A percentile compares a stretch with the other conserved stretches of the same genome.
These are phyloP conservation scores for Sarcophaga peregrina DNA, from an alignment of 1,140 invertebrate species.

Conservation along the genomic window DNA sequence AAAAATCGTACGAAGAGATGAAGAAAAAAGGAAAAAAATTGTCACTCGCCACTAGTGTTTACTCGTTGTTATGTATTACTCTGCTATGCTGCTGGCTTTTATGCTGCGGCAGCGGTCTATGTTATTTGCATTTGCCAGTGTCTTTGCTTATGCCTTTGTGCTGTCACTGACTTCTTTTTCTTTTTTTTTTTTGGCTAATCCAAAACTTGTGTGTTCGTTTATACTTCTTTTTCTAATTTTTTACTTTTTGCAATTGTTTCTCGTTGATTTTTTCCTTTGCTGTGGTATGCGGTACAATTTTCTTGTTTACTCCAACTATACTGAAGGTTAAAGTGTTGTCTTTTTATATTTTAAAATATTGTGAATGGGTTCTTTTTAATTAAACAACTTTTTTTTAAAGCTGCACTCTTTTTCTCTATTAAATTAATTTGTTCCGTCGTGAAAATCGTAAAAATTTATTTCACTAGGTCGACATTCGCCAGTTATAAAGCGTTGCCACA, in stretches of 20 bases:
- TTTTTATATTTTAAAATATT: not conserved
- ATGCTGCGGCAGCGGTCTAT: conserved; percentile 4
- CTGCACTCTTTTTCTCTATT: conserved; percentile 23
- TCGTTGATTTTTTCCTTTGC: conserved; percentile 35
- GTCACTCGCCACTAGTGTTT: conserved; percentile 25
- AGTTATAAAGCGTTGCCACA: not conserved
- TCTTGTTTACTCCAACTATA: not conserved
- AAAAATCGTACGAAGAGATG: conserved; percentile 25
- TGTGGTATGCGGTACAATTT: conserved; percentile 18
- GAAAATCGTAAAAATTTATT: conserved; percentile 27
- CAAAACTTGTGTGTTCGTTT: conserved; percentile 14
- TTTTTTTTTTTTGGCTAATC: not conserved
- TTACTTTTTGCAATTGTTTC: conserved; percentile 13
- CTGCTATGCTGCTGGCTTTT: conserved; percentile 12
- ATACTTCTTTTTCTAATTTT: conserved; percentile 18
- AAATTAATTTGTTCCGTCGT: conserved; percentile 22
- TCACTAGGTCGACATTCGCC: conserved; percentile 7
- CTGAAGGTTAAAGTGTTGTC: not conserved
- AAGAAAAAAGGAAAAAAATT: conserved; percentile 11
- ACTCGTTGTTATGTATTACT: conserved; percentile 27
- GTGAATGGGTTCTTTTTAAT: not conserved
- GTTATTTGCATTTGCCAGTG: not conserved
- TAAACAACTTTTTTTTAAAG: not conserved
- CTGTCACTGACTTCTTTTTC: conserved; percentile 7
- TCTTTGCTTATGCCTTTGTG: not conserved